Percentiles rank a stretch among this genome's conserved stretches.
Evolutionary conservation across 2,797 vertebrate genomes (phyloP).

Genomic region (Anableps anableps): DNA sequence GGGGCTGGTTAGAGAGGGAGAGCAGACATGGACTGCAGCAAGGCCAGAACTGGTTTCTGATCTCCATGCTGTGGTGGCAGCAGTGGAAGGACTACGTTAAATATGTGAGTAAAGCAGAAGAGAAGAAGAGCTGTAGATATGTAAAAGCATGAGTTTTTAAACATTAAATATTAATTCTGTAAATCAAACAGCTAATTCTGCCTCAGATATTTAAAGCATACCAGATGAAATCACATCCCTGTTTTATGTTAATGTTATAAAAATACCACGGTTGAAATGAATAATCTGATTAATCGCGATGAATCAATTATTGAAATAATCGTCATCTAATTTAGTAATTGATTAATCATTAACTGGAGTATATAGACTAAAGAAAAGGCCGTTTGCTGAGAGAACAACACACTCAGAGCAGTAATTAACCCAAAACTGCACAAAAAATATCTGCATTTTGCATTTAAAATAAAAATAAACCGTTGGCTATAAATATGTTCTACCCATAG

Average conservation of each 20-base stretch:
- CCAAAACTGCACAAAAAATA: too few relatives aligned
- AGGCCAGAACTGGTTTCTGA: slow-evolving; percentile 97
- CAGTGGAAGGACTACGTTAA: slow-evolving; percentile 98
- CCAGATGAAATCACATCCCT: neutral
- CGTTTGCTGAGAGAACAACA: too few relatives aligned
- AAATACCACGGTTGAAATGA: too few relatives aligned
- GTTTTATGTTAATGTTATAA: neutral
- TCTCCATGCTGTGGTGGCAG: slow-evolving; percentile 98
- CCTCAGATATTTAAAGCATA: neutral
- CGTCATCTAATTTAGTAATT: too few relatives aligned
- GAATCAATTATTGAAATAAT: too few relatives aligned
- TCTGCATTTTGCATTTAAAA: too few relatives aligned
- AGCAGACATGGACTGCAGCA: slow-evolving; percentile 94
- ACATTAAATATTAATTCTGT: neutral
- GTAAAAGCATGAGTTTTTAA: neutral
- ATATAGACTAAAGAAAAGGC: too few relatives aligned
- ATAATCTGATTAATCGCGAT: too few relatives aligned
- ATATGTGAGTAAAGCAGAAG: slow-evolving; percentile 88
- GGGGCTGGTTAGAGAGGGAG: slow-evolving; percentile 97
- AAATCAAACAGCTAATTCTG: neutral
- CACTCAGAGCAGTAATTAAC: too few relatives aligned
- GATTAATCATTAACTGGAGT: too few relatives aligned
- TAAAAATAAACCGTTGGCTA: too few relatives aligned
- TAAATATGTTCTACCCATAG: too few relatives aligned
- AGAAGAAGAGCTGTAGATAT: neutral